Conservation (phyloP, 2,113 vertebrate genomes). For the Callipepla californica region DNA sequence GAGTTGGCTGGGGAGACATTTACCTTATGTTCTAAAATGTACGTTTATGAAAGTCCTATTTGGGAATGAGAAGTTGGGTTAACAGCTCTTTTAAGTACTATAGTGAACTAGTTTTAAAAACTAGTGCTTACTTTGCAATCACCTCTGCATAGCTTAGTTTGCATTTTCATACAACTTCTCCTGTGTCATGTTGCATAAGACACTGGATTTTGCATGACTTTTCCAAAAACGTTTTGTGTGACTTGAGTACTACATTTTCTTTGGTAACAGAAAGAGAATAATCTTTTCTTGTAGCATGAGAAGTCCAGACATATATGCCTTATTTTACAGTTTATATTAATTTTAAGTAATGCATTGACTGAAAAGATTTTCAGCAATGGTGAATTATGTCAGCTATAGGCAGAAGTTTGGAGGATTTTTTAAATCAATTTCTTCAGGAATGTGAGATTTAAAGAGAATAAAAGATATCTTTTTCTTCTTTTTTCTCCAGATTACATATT, state of each 20-base stretch:
- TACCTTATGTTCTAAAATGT: slow-evolving; percentile 16
- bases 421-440: not conserved
- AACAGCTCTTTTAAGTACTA: slow-evolving; percentile 29
- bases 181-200: not conserved
- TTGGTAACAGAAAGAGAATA: not conserved
- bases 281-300: not conserved
- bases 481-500: not conserved
- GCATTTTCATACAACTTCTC: not conserved
- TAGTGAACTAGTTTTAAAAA: slow-evolving; percentile 8
- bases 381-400: not conserved
- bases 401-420: not conserved
- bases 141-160: not conserved
- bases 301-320: not conserved
- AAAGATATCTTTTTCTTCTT: too few species aligned
- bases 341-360: not conserved
- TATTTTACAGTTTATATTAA: not conserved
- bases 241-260: not conserved
- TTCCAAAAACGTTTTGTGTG: not conserved
- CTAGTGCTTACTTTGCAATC: slow-evolving; percentile 10
- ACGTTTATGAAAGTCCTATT: slow-evolving; percentile 32
- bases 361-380: not conserved
- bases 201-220: not conserved
- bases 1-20: slow-evolving; percentile 26
- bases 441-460: not conserved
- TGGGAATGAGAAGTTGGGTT: slow-evolving; percentile 1